A percentile compares a stretch with the other conserved stretches of the same genome.
These are phyloP conservation scores for Trachymyrmex cornetzi DNA, from an alignment of 1,140 invertebrate species.

Conservation along the genomic window DNA sequence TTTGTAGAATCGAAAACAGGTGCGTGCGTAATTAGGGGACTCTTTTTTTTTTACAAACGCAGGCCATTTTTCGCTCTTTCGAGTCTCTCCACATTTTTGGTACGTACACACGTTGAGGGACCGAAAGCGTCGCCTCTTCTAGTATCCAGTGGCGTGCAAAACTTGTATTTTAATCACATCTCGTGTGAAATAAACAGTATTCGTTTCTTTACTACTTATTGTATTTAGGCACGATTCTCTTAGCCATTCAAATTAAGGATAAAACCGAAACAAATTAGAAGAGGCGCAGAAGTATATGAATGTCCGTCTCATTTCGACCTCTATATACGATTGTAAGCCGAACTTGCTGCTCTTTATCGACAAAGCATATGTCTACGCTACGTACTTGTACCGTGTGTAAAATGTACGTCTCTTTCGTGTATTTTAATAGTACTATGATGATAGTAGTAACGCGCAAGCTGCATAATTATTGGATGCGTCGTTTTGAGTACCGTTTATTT, in stretches of 20 bases:
- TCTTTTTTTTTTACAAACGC: conserved; percentile 39
- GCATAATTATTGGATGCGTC: conserved; percentile 57
- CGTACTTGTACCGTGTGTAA: conserved; percentile 65
- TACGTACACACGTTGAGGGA: conserved; percentile 19
- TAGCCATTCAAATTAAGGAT: conserved; percentile 2
- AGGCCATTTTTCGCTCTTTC: conserved; percentile 22
- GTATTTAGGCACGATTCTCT: background rate
- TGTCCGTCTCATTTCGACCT: conserved; percentile 58
- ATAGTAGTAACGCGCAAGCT: conserved; percentile 57
- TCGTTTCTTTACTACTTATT: conserved; percentile 43
- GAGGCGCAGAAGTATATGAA: conserved; percentile 24
- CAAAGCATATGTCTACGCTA: conserved; percentile 59
- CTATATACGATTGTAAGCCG: conserved; percentile 61
- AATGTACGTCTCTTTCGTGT: conserved; percentile 70
- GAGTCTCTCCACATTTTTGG: conserved; percentile 14
- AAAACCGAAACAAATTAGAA: background rate
- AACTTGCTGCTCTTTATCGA: conserved; percentile 52
- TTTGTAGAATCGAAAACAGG: conserved; percentile 37
- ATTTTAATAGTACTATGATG: conserved; percentile 72
- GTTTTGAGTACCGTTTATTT: conserved; percentile 42
- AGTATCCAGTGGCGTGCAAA: conserved; percentile 33
- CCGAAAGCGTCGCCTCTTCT: conserved; percentile 11
- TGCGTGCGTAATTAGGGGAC: conserved; percentile 23
- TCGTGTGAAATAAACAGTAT: conserved; percentile 32
- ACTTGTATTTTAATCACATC: conserved; percentile 20